Evolutionary conservation across 2,888 invertebrate species (phyloP).

Genomic region (Acrobasis suavella): DNA sequence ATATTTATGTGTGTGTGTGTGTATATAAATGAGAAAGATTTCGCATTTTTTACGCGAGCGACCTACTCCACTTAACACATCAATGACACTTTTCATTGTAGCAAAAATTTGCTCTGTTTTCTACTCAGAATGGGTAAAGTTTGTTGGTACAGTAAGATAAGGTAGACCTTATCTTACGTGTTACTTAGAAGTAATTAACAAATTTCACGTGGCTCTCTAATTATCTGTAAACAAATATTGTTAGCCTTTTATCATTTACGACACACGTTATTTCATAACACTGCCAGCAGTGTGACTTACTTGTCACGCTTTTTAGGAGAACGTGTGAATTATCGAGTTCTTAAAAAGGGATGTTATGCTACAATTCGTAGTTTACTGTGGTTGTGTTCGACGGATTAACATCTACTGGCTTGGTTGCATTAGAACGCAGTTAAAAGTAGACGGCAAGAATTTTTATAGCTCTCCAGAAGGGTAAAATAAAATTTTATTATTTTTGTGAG

Average conservation of each 20-base stretch:
- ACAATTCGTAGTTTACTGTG: slow-evolving; percentile 54
- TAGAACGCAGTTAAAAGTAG: slow-evolving; percentile 63
- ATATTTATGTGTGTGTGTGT: neutral
- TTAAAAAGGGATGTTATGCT: slow-evolving; percentile 39
- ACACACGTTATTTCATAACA: slow-evolving; percentile 59
- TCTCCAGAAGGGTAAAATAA: slow-evolving; percentile 60
- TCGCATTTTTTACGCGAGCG: neutral
- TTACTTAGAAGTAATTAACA: slow-evolving; percentile 74
- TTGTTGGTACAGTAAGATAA: slow-evolving; percentile 63
- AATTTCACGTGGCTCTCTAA: slow-evolving; percentile 68
- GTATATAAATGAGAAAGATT: neutral
- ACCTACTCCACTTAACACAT: neutral
- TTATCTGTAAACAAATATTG: slow-evolving; percentile 75
- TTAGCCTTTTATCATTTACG: slow-evolving; percentile 62
- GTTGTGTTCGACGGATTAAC: slow-evolving; percentile 57
- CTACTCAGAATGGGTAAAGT: slow-evolving; percentile 55
- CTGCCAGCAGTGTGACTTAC: slow-evolving; percentile 30
- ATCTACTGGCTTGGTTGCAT: slow-evolving; percentile 53
- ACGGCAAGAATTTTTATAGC: slow-evolving; percentile 70
- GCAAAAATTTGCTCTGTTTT: slow-evolving; percentile 42
- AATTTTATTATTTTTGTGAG: slow-evolving; percentile 59
- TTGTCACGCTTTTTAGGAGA: slow-evolving; percentile 26
- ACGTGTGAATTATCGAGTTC: slow-evolving; percentile 41
- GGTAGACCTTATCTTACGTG: too few relatives aligned
- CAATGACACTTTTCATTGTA: slow-evolving; percentile 14